Conservation (phyloP, 2,113 vertebrate species). For the Nansenia antarctica region DNA sequence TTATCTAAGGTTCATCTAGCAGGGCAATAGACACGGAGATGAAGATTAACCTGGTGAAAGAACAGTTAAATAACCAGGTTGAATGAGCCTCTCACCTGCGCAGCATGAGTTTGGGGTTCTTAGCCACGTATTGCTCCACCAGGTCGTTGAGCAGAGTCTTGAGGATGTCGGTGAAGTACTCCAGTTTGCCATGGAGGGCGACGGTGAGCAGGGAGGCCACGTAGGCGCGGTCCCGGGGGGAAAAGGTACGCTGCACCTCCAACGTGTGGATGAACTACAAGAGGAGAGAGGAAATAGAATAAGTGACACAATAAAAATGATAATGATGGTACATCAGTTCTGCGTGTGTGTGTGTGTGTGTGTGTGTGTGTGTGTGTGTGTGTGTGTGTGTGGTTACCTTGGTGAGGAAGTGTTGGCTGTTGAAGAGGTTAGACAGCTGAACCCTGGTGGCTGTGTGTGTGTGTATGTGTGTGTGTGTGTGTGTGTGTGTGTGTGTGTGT, state of each 20-base stretch:
- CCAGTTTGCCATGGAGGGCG: constrained; percentile 91
- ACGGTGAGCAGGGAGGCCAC: constrained; percentile 93
- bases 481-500: too few relatives aligned
- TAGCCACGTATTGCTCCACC: constrained; percentile 94
- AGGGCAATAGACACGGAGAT: background rate
- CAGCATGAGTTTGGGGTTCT: constrained; percentile 97
- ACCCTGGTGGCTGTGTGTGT: too few relatives aligned
- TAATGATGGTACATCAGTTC: too few relatives aligned
- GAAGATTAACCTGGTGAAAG: background rate
- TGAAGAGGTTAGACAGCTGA: constrained; percentile 95
- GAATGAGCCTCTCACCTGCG: constrained; percentile 81
- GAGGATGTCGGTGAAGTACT: constrained; percentile 97
- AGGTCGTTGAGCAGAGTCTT: constrained; percentile 92
- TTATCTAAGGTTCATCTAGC: too few relatives aligned
- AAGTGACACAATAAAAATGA: background rate
- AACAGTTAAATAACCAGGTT: background rate
- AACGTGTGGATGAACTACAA: constrained; percentile 92
- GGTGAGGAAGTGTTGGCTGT: constrained; percentile 97
- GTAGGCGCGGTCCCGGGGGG: constrained; percentile 90
- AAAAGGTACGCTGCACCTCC: constrained; percentile 94
- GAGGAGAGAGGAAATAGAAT: background rate
- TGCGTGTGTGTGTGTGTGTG: too few relatives aligned
- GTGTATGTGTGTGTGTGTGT: too few relatives aligned
- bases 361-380: too few relatives aligned
- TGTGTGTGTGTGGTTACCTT: background rate